Base-by-base conservation (phyloP, 2,888 invertebrate genomes). In the Harmothoe impar region DNA sequence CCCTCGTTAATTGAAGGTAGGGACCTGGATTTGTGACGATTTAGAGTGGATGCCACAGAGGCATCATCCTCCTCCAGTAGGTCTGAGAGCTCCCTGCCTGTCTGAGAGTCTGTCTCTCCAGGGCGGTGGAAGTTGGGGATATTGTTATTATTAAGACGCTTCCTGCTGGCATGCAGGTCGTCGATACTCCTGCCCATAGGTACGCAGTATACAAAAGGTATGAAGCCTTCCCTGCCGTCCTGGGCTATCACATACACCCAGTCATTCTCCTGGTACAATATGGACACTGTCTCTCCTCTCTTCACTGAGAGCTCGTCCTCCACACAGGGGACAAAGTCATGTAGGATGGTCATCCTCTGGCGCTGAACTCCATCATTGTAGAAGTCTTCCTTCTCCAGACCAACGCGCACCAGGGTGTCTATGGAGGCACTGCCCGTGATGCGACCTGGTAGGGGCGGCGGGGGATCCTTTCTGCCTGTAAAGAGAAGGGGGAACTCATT, bases 211-310 rank as follows among this genome's bases (percentile, higher is more conserved):
- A 98, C 98, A 95, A 98, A 98, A 0, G 99, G 99, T 94, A 99
- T 98, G 94, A 99, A 99, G 0, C 99, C 99, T 96, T 99, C 98
- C 94, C 98, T 97, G 56, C 98, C 97, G 29, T 98, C 98, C 23
- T 98, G 98, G 20, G 98, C 97, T 0, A 99, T 98, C 0, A 99
- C 98, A 96, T 99, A 99, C 15, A 98, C 98, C 99, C 99, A 99
- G 96, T 99, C 99, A 95, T 99, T 98, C 96, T 99, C 99, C 93
- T 98, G 97, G 96, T 99, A 99, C 92, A 99, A 96, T 92, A 99
- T 97, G 96, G 98, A 98, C n/a, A 99, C 98, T 94, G 98, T 97
- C 97, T 97, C 77, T 93, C 99, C 99, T 89, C 98, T 97, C 96
- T 97, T 98, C 89, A 98, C 98, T 96, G 98, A 98, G 81, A 99